Conservation (phyloP, 2,797 vertebrate species). For the Liparis tanakae region DNA sequence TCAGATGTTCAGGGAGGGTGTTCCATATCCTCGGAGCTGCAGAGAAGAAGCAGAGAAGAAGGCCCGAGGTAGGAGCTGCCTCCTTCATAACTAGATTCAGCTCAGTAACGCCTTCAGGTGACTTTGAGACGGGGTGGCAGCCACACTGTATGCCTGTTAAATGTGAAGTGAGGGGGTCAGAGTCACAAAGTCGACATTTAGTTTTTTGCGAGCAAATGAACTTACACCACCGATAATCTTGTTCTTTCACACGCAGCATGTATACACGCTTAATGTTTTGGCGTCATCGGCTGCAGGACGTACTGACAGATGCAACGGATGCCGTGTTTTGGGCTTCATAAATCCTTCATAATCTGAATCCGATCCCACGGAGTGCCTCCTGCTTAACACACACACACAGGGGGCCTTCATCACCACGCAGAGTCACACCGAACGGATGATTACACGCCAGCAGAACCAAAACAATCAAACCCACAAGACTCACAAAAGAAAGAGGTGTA, state of each 20-base stretch:
- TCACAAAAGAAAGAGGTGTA: conserved; percentile 42
- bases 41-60: no score
- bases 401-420: conserved; percentile 27
- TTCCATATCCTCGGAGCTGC: no score
- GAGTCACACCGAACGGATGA: conserved; percentile 14
- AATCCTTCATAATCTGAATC: conserved; percentile 78
- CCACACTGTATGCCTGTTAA: neutral
- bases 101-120: neutral
- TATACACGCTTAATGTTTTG: conserved; percentile 3
- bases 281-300: conserved; percentile 22
- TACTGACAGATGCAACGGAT: conserved; percentile 62
- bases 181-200: neutral
- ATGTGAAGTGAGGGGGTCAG: neutral
- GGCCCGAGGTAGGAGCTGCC: no score
- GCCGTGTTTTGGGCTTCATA: conserved; percentile 61
- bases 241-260: neutral
- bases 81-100: neutral
- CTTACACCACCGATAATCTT: neutral
- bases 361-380: conserved; percentile 49
- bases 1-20: no score
- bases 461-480: conserved; percentile 13
- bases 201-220: neutral
- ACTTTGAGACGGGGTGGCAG: neutral
- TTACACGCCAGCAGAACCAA: neutral
- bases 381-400: conserved; percentile 40